These are phyloP conservation scores for Lepas anatifera DNA, from an alignment of 2,888 invertebrate species.

Conservation along the genomic window DNA sequence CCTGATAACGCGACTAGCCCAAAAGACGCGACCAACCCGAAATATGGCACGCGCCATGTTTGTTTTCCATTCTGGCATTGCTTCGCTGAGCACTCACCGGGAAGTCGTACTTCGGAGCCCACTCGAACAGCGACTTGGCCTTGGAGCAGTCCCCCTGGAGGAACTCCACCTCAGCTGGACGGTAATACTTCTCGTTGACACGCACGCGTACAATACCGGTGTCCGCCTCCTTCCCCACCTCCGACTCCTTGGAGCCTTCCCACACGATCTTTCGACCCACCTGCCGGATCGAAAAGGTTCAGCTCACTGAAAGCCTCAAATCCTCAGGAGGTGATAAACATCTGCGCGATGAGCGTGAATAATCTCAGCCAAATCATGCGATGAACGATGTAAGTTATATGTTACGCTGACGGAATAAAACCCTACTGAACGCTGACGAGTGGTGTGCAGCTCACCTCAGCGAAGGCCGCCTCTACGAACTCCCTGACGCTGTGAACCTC, in stretches of 20 bases:
- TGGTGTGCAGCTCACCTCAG: no score
- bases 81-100: slow-evolving; percentile 33
- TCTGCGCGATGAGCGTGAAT: no score
- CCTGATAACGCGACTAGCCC: background rate
- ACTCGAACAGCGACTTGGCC: slow-evolving; percentile 71
- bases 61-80: no score
- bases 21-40: background rate
- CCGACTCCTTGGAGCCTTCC: slow-evolving; percentile 72
- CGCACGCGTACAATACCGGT: slow-evolving; percentile 64
- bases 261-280: slow-evolving; percentile 70
- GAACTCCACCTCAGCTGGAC: slow-evolving; percentile 94
- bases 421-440: no score
- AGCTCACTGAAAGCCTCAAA: no score
- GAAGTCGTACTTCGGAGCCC: slow-evolving; percentile 73
- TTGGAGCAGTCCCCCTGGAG: slow-evolving; percentile 88
- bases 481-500: slow-evolving; percentile 89
- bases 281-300: slow-evolving; percentile 32
- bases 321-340: no score
- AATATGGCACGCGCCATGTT: no score
- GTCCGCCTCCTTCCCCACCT: slow-evolving; percentile 62
- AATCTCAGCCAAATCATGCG: no score
- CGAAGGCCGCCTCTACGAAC: slow-evolving; percentile 87
- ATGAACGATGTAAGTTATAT: no score
- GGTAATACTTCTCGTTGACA: slow-evolving; percentile 86
- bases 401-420: no score